A percentile compares a stretch with the other conserved stretches of the same genome.
Evolutionary conservation across 2,113 vertebrate species (phyloP).

Genomic region (Zosterops lateralis): DNA sequence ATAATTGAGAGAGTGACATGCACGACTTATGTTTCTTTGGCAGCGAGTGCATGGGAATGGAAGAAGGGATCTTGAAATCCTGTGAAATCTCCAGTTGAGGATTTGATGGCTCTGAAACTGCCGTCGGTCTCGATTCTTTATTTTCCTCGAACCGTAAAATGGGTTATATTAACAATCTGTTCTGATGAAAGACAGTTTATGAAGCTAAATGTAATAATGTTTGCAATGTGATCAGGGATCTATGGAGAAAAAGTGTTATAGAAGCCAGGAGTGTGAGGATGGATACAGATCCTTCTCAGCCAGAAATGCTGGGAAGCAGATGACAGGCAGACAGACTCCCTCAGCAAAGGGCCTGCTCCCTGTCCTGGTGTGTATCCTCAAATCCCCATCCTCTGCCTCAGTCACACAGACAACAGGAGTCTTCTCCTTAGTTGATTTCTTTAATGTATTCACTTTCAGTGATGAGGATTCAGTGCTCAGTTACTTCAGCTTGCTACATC

Average conservation of each 20-base stretch:
- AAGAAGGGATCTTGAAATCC: conserved; percentile 15
- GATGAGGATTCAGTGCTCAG: neutral
- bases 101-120: neutral
- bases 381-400: neutral
- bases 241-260: neutral
- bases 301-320: neutral
- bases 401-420: neutral
- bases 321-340: neutral
- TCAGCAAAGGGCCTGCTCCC: neutral
- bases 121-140: neutral
- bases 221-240: neutral
- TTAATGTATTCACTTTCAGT: neutral
- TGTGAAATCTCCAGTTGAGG: neutral
- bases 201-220: neutral
- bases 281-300: neutral
- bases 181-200: neutral
- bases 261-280: neutral
- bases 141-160: neutral
- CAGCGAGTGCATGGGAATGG: neutral
- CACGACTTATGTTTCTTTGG: neutral
- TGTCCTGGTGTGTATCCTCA: neutral
- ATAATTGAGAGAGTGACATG: neutral
- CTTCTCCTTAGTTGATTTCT: neutral
- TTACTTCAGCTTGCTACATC: neutral
- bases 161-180: neutral